Evolutionary conservation across 2,113 vertebrate genomes (phyloP), one percentile per base, ranked within the genome.

Genomic region (Herpetotheres cachinnans): DNA sequence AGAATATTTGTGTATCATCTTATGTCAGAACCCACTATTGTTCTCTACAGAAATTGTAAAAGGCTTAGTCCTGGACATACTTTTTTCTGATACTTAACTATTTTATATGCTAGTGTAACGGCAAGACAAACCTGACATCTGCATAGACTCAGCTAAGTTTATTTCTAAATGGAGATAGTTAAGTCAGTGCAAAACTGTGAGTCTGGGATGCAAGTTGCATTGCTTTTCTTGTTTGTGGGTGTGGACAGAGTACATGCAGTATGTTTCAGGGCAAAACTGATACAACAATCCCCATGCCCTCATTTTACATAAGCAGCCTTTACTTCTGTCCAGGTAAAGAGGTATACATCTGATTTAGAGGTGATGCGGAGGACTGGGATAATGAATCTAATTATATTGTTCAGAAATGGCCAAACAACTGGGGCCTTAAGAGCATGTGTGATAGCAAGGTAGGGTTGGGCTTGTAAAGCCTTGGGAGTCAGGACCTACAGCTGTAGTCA

Each of bases 361-460:
- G 8, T 17, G 9, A 61, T 80, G 15, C 4, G 54, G 9, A 25
- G 10, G 8, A 25, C 11, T 49, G 4, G 7, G 13, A 19, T 36
- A 80, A 49, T 49, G 5, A 90, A 76, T 2, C 16, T n/a, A 32
- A 66, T 34, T 32, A 24, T 32, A 24, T 29, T 71, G 9, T 42
- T 90, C 20, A 36, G 29, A 90, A 79, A 50, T 13, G 16, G 13
- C 8, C n/a, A 59, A 38, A 63, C 7, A 77, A 25, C 10, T 1
- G 1, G 5, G 16, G 8, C 44, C 13, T 63, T 76, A 36, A 72
- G 59, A 65, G 22, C 16, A 56, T 0, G 0, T 4, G 2, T 29
- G 47, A 16, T 8, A 59, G 22, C 7, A 36, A 47, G 11, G 10
- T 36, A 22, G 11, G 17, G 9, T 5, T 59, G 10, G 25, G 26